Evolutionary conservation across 2,888 invertebrate genomes (phyloP).

Genomic region (Scrobipalpa atriplicella): DNA sequence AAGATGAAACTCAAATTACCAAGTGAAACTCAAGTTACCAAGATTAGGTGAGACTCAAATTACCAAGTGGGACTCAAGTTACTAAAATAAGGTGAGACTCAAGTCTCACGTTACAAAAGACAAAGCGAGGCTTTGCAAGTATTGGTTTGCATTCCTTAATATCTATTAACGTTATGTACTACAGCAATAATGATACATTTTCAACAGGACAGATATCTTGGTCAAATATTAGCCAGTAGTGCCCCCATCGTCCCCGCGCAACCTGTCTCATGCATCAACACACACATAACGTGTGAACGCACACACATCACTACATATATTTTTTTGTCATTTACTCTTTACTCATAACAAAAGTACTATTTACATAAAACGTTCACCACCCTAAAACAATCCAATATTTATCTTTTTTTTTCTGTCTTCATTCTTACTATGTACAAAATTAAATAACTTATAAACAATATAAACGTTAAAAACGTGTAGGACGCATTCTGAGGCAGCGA

Average conservation of each 20-base stretch:
- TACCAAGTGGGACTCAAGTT: no score
- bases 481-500: slow-evolving; percentile 55
- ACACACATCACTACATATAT: slow-evolving; percentile 41
- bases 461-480: slow-evolving; percentile 73
- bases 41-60: no score
- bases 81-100: no score
- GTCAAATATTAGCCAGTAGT: background rate
- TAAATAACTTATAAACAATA: slow-evolving; percentile 79
- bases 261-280: slow-evolving; percentile 27
- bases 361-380: slow-evolving; percentile 70
- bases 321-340: slow-evolving; percentile 77
- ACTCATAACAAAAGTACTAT: slow-evolving; percentile 72
- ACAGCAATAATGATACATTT: background rate
- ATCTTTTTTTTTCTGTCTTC: slow-evolving; percentile 52
- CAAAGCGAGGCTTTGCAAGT: no score
- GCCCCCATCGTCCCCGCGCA: background rate
- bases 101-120: no score
- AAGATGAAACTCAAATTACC: no score
- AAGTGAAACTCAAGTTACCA: no score
- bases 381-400: slow-evolving; percentile 68
- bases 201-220: background rate
- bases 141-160: background rate
- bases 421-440: slow-evolving; percentile 74
- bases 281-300: slow-evolving; percentile 32
- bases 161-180: no score